A percentile compares a stretch with the other conserved stretches of the same genome.
Evolutionary conservation across 2,113 vertebrate species (phyloP).

Genomic region (Catharus minimus): DNA sequence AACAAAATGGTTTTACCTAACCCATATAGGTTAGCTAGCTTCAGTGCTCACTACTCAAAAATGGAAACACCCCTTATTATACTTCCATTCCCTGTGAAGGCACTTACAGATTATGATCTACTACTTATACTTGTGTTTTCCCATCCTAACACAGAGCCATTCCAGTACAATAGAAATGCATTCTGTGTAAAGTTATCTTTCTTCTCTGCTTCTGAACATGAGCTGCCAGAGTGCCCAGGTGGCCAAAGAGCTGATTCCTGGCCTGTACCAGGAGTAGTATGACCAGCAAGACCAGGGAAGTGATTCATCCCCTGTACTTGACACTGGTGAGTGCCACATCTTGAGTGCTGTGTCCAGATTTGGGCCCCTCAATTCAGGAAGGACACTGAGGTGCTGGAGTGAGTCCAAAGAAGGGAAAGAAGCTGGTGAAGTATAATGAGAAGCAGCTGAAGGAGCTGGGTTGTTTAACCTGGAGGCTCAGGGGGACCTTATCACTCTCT

Average conservation of each 20-base stretch:
- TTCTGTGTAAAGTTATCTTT: not conserved
- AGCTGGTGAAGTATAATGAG: not conserved
- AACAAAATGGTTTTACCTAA: not conserved
- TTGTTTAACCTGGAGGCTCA: not conserved
- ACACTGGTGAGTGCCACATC: not conserved
- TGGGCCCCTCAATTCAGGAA: not conserved
- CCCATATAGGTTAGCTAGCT: not conserved
- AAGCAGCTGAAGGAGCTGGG: not conserved
- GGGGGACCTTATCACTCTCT: not conserved
- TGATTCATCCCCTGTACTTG: not conserved
- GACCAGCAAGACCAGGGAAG: not conserved
- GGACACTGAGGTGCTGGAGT: not conserved
- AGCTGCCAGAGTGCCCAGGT: not conserved
- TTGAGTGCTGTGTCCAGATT: fast-evolving
- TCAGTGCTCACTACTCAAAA: not conserved
- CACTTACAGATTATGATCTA: not conserved
- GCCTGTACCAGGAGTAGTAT: not conserved
- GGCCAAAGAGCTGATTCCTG: not conserved
- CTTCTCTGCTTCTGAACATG: not conserved
- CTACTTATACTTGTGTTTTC: not conserved
- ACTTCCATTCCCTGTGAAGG: not conserved
- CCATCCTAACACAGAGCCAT: not conserved
- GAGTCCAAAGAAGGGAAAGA: not conserved
- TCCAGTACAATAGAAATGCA: not conserved
- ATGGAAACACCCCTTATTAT: not conserved